Percentiles rank a stretch among this genome's conserved stretches.
Evolutionary conservation across 2,113 vertebrate genomes (phyloP).

Genomic region (Micronycteris hirsuta): DNA sequence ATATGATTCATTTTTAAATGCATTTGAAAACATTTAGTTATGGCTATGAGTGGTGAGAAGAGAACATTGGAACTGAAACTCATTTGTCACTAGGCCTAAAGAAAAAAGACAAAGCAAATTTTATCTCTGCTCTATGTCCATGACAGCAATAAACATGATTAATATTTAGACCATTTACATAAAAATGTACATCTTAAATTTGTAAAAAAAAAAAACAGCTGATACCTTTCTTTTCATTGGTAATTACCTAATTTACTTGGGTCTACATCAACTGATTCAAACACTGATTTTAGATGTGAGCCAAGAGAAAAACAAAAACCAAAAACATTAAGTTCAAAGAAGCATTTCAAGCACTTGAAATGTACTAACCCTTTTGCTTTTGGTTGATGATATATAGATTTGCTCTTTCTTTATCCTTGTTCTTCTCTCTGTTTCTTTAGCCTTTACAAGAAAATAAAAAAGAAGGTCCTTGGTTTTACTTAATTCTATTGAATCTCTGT

Average conservation of each 20-base stretch:
- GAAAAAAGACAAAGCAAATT: not conserved
- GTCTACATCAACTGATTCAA: not conserved
- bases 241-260: not conserved
- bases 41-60: not conserved
- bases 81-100: not conserved
- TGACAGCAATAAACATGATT: not conserved
- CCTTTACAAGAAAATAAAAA: conserved; percentile 38
- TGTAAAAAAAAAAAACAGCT: not conserved
- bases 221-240: not conserved
- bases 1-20: not conserved
- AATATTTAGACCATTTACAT: not conserved
- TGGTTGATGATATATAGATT: not conserved
- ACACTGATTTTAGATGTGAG: not conserved
- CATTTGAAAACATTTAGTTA: not conserved
- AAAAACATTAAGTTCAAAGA: not conserved
- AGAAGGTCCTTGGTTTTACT: not conserved
- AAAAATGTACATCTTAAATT: conserved; percentile 1
- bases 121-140: not conserved
- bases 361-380: not conserved
- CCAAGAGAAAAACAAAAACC: not conserved
- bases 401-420: not conserved
- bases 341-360: not conserved
- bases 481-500: not conserved
- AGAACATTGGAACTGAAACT: not conserved
- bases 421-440: not conserved